Base-by-base conservation (phyloP, 1,140 invertebrate species). In the Proales similis region DNA sequence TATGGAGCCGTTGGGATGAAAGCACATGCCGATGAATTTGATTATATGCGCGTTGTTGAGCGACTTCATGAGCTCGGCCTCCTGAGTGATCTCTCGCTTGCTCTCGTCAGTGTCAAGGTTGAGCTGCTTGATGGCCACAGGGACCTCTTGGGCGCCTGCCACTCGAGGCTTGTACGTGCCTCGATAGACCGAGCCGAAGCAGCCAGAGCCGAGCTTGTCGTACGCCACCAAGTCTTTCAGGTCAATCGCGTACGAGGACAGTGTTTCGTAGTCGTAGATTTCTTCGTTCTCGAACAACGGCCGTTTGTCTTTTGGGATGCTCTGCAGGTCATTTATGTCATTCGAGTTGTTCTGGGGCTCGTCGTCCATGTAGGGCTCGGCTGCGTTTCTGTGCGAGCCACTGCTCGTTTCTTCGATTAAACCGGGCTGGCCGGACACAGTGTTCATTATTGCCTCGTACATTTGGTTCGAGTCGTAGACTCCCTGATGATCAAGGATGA, bases 91-190 rank as follows among this genome's bases (percentile, higher is more conserved):
- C 67, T 74, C 71, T 19, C 68, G 68, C 9, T 64, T 68, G 45
- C 67, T 66, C 29, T 67, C 66, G 6, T 71, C 64, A 22, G 75
- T 72, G 51, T 74, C 73, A 53, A 70, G 69, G 66, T 79, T 79
- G 4, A 79, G 64, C 24, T 71, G 77, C 69, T 79, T 79, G 2
- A 79, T 70, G 38, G 78, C 78, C 27, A 79, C 77, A 47, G 75
- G 75, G 17, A 79, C 71, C 39, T 68, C 66, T 11, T 65, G 27
- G 39, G 65, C 66, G 38, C 65, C 66, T 12, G 48, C 43, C 33
- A 29, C 22, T 14, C 67, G 19, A 5, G 64, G 66, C 38, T 67
- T 64, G 66, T 76, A 78, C 0, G 67, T 66, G 1, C 76, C 78
- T 60, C 71, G 70, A 63, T 69, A 68, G 14, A 79, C 78, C 32